phyloP scores from a whole-genome alignment of 2,888 invertebrate species.

The Micropterix aruncella region DNA sequence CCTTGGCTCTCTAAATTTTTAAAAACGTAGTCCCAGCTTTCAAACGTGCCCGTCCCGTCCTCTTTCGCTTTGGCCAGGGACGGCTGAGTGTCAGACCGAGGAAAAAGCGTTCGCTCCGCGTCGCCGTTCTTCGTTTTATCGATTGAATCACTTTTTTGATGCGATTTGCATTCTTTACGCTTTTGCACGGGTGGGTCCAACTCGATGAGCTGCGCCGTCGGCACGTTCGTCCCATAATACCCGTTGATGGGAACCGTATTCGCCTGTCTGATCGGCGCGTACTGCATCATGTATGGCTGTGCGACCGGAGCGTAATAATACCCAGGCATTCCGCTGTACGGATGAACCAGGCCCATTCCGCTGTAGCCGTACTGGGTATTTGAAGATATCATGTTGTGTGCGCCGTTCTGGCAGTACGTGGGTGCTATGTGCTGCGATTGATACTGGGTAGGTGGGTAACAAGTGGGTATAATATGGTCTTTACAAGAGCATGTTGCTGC shows the following conservation, averaged over 20 bases:
- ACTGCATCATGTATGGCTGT: conserved; percentile 31
- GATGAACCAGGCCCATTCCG: conserved; percentile 20
- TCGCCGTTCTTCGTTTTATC: conserved; percentile 13
- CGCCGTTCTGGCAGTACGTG: conserved; percentile 8
- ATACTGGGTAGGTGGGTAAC: conserved; percentile 1
- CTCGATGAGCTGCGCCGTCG: conserved; percentile 55
- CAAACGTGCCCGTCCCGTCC: conserved; percentile 53
- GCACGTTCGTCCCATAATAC: conserved; percentile 39
- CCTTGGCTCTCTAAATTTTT: conserved; percentile 61
- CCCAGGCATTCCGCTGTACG: conserved; percentile 6
- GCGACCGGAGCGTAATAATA: conserved; percentile 31
- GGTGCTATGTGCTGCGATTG: neutral
- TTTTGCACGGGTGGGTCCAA: conserved; percentile 30
- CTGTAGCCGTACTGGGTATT: conserved; percentile 3
- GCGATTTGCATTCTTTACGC: neutral
- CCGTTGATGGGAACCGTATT: conserved; percentile 33
- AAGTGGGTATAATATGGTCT: neutral
- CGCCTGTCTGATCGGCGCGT: conserved; percentile 32
- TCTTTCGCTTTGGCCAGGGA: conserved; percentile 39
- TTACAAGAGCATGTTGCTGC: neutral
- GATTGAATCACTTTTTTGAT: conserved; percentile 4
- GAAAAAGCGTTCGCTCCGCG: conserved; percentile 20
- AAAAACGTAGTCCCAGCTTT: conserved; percentile 72
- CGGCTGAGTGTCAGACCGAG: conserved; percentile 34
- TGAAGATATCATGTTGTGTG: conserved; percentile 5